These are phyloP conservation scores for Drosophila lowei DNA, from an alignment of 1,140 invertebrate genomes.

Conservation along the genomic window DNA sequence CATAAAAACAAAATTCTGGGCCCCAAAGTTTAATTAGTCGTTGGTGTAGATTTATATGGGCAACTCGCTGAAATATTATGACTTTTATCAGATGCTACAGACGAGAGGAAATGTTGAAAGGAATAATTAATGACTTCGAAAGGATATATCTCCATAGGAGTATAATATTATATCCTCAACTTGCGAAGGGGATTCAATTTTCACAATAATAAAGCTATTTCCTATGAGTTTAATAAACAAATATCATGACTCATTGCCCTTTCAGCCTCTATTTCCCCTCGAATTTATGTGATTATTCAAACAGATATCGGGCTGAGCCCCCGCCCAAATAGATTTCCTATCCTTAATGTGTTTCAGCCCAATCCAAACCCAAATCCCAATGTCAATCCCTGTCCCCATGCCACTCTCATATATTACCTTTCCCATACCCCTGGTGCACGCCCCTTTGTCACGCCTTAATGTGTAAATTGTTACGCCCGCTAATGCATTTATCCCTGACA, in stretches of 20 bases:
- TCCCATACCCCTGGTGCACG: slow-evolving; percentile 16
- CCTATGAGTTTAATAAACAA: too few species aligned
- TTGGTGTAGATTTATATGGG: slow-evolving; percentile 41
- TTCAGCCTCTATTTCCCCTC: not conserved
- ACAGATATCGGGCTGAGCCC: slow-evolving; percentile 25
- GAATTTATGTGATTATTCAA: slow-evolving; percentile 39
- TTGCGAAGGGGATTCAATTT: too few species aligned
- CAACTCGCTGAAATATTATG: slow-evolving; percentile 27
- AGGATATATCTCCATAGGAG: too few species aligned
- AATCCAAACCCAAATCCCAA: slow-evolving; percentile 2
- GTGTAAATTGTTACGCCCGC: slow-evolving; percentile 59
- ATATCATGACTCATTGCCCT: not conserved
- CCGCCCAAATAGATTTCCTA: slow-evolving; percentile 28
- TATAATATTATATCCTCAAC: too few species aligned
- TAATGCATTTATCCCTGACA: slow-evolving; percentile 68
- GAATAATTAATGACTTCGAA: not conserved
- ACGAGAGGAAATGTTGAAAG: slow-evolving; percentile 4
- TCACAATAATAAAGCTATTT: too few species aligned
- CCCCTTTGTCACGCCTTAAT: slow-evolving; percentile 56
- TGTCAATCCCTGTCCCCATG: not conserved
- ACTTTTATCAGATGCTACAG: slow-evolving; percentile 22
- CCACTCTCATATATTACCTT: slow-evolving; percentile 57
- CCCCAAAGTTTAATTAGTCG: slow-evolving; percentile 61
- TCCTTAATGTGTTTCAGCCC: slow-evolving; percentile 38
- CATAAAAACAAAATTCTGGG: slow-evolving; percentile 26